phyloP scores from a whole-genome alignment of 2,888 invertebrate species.

The Beris morrisii region DNA sequence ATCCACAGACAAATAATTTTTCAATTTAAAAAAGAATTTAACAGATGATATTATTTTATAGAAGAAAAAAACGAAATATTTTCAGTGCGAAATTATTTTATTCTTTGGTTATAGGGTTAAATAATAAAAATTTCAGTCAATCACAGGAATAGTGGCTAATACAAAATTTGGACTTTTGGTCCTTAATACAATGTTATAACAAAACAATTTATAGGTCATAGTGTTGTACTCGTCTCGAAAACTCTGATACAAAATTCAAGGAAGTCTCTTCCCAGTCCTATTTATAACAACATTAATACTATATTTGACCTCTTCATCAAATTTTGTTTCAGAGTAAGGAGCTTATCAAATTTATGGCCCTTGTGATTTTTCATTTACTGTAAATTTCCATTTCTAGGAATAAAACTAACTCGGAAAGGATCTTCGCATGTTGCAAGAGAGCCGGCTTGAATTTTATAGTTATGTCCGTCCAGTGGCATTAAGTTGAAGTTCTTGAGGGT shows the following conservation, averaged over 20 bases:
- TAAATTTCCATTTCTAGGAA: constrained; percentile 15
- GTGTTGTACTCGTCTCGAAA: constrained; percentile 1
- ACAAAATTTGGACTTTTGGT: constrained; percentile 22
- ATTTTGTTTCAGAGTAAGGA: constrained; percentile 10
- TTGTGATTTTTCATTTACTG: constrained; percentile 2
- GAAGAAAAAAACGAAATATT: constrained; percentile 5
- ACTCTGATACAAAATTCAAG: constrained; percentile 15
- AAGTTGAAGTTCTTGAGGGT: constrained; percentile 61
- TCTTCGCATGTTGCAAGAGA: constrained; percentile 60
- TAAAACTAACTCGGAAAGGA: constrained; percentile 59
- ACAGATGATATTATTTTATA: too few species aligned
- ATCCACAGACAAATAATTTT: too few species aligned
- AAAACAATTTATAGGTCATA: background rate
- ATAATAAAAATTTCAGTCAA: constrained; percentile 29
- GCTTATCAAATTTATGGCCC: background rate
- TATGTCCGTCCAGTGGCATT: constrained; percentile 54
- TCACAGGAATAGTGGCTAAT: constrained; percentile 29
- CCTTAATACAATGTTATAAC: constrained; percentile 22
- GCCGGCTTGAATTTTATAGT: constrained; percentile 61
- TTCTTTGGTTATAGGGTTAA: constrained; percentile 32
- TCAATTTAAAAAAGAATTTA: too few species aligned
- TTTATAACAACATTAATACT: constrained; percentile 12
- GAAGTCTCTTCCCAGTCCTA: background rate
- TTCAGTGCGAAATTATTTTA: constrained; percentile 16
- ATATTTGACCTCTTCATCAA: background rate